phyloP scores from a whole-genome alignment of 2,888 invertebrate genomes.

The Ophraella communa region DNA sequence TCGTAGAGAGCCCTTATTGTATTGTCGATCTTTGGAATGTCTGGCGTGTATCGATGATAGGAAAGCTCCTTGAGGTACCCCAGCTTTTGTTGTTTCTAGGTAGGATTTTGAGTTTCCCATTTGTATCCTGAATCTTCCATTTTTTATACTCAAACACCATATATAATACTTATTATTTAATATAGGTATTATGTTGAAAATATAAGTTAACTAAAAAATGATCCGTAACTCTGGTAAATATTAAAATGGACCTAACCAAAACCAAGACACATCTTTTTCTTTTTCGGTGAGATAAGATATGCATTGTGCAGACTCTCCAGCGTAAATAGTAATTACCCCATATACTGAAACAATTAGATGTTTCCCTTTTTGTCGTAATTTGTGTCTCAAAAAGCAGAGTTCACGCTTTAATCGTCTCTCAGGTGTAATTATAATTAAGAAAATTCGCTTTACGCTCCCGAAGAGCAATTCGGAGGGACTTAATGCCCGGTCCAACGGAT shows the following conservation, averaged over 20 bases:
- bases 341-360: constrained; percentile 28
- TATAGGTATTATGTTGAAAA: no score
- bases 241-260: neutral
- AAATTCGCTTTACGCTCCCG: constrained; percentile 42
- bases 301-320: neutral
- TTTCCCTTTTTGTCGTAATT: constrained; percentile 23
- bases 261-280: neutral
- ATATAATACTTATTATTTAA: no score
- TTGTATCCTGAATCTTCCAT: no score
- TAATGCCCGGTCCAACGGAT: constrained; percentile 36
- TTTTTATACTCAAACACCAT: no score
- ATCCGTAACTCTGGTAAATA: no score
- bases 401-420: constrained; percentile 47
- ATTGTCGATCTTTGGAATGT: no score
- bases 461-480: constrained; percentile 45
- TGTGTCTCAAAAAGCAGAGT: constrained; percentile 32
- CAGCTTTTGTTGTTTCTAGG: no score
- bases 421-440: constrained; percentile 50
- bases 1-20: no score
- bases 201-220: no score
- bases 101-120: no score
- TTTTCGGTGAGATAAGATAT: neutral
- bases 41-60: no score
- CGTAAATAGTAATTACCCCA: constrained; percentile 25
- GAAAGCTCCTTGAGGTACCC: no score